Evolutionary conservation across 2,888 invertebrate species (phyloP), one percentile per base, ranked within the genome.

Genomic region (Chrysolina oricalcia): DNA sequence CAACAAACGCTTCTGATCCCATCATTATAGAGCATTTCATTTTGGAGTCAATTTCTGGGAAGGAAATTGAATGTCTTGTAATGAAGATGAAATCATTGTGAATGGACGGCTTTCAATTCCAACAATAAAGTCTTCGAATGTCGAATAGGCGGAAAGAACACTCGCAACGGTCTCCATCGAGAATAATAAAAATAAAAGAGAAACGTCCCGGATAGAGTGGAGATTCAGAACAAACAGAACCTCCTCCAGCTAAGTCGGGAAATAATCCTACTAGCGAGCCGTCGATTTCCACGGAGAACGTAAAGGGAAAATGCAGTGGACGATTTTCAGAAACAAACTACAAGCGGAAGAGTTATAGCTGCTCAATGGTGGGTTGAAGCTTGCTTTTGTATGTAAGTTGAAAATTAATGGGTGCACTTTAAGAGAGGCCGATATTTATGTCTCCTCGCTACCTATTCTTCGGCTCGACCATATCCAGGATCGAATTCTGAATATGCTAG

Each of bases 331-430:
- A 46, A 65, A 46, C 67, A 21, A 68, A 68, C 67, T 53, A 68
- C 53, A 68, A 68, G 50, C 50, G 53, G 53, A 68, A 68, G 50
- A 68, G 10, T 68, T 53, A 68, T 53, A 21, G 67, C 35, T 27
- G 13, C 48, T 63, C 68, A 69, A 72, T 43, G 63, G 59, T 63
- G 23, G 68, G 43, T 64, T 43, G 50, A 59, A 72, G 65, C 10
- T 71, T 21, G 64, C 56, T 64, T 53, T 56, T 72, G 72, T 69
- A 62, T 62, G 50, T 78, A 78, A 80, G 75, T 83, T 78, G 76
- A 70, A 80, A 81, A 83, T 83, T 83, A 82, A 83, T 83, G 80
- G 78, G 19, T 72, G 72, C 77, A 70, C 78, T 79, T 77, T 79
- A 77, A 70, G 70, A 76, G 69, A 79, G 74, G 74, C 70, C 76